Conservation (phyloP, 1,140 invertebrate genomes). For the Drosophila oshimai region DNA sequence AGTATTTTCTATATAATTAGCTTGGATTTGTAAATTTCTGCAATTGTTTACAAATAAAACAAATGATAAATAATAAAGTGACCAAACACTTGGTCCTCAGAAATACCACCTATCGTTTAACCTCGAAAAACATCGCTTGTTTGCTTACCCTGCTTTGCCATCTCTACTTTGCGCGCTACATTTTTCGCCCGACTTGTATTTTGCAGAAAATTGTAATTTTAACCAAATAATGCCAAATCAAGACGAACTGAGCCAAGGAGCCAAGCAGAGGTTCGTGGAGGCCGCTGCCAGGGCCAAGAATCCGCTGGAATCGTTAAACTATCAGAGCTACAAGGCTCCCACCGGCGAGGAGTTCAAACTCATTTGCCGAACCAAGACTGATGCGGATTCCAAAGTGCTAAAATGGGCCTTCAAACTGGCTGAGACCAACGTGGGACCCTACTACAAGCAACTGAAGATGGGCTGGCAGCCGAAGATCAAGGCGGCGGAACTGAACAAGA, state of each 20-base stretch:
- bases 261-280: slow-evolving; percentile 74
- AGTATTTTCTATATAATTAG: not conserved
- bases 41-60: slow-evolving; percentile 20
- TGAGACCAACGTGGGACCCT: slow-evolving; percentile 86
- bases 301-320: slow-evolving; percentile 56
- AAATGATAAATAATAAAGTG: not conserved
- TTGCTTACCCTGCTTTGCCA: not conserved
- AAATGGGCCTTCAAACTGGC: slow-evolving; percentile 87
- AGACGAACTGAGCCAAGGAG: slow-evolving; percentile 52
- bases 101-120: not conserved
- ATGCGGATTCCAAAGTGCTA: slow-evolving; percentile 80
- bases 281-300: slow-evolving; percentile 65
- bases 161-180: slow-evolving; percentile 21
- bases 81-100: not conserved
- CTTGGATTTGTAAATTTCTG: not conserved
- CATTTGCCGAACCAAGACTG: slow-evolving; percentile 62
- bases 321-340: slow-evolving; percentile 40
- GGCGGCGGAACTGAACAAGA: slow-evolving; percentile 86
- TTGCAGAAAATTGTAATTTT: not conserved
- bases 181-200: not conserved
- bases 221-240: slow-evolving; percentile 53
- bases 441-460: slow-evolving; percentile 85
- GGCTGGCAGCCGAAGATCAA: slow-evolving; percentile 88
- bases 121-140: too few relatives aligned
- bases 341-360: slow-evolving; percentile 61